Conservation (phyloP, 2,888 invertebrate species). For the Drosophila testacea region DNA sequence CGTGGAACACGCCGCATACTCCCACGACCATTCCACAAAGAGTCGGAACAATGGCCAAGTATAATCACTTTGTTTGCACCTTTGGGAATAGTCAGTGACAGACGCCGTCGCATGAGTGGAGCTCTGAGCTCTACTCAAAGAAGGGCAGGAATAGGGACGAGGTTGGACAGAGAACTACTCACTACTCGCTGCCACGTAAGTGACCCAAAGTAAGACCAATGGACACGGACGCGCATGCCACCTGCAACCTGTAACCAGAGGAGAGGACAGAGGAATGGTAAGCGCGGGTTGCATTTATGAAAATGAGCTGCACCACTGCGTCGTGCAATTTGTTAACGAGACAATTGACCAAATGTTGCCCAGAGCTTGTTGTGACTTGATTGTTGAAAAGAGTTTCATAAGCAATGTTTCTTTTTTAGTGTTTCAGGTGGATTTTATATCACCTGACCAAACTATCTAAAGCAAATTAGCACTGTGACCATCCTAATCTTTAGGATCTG, state of each 20-base stretch:
- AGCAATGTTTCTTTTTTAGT: not conserved
- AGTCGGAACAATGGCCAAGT: slow-evolving; percentile 78
- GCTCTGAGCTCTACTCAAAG: slow-evolving; percentile 32
- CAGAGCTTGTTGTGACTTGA: slow-evolving; percentile 45
- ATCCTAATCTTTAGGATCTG: too few species aligned
- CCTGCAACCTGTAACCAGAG: slow-evolving; percentile 15
- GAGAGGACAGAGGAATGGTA: not conserved
- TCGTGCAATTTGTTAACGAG: slow-evolving; percentile 73
- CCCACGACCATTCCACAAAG: slow-evolving; percentile 51
- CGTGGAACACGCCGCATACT: slow-evolving; percentile 40
- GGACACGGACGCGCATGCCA: slow-evolving; percentile 35
- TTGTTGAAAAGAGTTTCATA: slow-evolving; percentile 43
- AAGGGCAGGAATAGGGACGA: not conserved
- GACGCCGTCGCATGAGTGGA: slow-evolving; percentile 70
- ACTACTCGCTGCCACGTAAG: slow-evolving; percentile 34
- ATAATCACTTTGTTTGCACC: slow-evolving; percentile 84
- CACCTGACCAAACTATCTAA: slow-evolving; percentile 22
- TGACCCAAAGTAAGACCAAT: slow-evolving; percentile 11
- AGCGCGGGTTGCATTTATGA: slow-evolving; percentile 68
- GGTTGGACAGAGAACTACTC: slow-evolving; percentile 20
- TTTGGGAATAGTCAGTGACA: slow-evolving; percentile 81
- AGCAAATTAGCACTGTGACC: slow-evolving; percentile 12
- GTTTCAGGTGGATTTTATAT: not conserved
- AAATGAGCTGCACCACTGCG: slow-evolving; percentile 65
- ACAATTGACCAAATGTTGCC: slow-evolving; percentile 74